Base-by-base conservation (phyloP, 1,140 invertebrate genomes). In the Drosophila malerkotliana region DNA sequence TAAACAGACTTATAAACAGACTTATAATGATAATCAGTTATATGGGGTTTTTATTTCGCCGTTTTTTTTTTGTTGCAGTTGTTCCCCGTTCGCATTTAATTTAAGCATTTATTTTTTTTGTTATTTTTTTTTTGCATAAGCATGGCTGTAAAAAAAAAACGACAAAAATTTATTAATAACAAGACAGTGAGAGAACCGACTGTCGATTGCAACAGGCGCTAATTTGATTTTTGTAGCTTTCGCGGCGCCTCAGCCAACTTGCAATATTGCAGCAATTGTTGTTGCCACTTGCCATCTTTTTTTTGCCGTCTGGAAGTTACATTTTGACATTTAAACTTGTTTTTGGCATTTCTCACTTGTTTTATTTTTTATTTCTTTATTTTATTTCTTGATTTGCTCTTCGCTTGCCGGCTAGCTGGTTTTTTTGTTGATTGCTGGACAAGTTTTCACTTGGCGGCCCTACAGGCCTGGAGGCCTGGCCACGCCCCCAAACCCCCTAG, bases 321-420 rank as follows among this genome's bases (percentile, higher is more conserved):
- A 85, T 84, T 84, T 78, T 85, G 82, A 85, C 82, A 85, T 87
- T 87, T 79, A 87, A 87, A 87, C 82, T 80, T 87, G 82, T 87
- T 88, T 84, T 85, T 87, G 82, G 78, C 73, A 76, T 79, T 58
- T 67, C 57, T 77, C 58, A 62, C 77, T 77, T 61, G 72, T 15
- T 41, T 41, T 41, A 41, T 41, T 44, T 44, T 77, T 72, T 73
- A 77, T 77, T 82, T 18, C 18, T 87, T 81, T 87, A 87, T 87
- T 71, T 72, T 75, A 74, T 82, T 77, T 74, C 63, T 87, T 81
- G 82, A 81, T 75, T 87, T 77, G 81, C 82, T 69, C 58, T 81
- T 77, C 63, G 76, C 59, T 76, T 44, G 73, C 73, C 44, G 14
- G 41, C 73, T 83, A 15, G 14, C 3, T 48, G 44, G 72, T 85